Evolutionary conservation across 2,797 vertebrate genomes (phyloP), one percentile per base, ranked within the genome.

Genomic region (Pangasius djambal): DNA sequence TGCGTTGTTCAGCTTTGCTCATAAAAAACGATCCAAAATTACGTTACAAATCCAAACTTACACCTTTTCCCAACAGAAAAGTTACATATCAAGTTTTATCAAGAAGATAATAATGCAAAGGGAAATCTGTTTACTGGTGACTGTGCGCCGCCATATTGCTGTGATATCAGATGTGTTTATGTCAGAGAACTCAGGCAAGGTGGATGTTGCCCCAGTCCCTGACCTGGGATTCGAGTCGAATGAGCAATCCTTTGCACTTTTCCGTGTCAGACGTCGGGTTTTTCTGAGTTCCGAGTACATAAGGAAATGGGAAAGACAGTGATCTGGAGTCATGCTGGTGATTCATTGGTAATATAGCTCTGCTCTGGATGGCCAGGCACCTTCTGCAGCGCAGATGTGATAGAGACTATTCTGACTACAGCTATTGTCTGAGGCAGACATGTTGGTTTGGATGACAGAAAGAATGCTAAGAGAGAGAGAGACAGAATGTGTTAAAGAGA

Each of bases 301-400:
- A 55, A 31, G n/a, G 83, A 77, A 77, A 31, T 85, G 31, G 70
- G 82, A 59, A 79, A 75, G 61, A 85, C 74, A 88, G 61, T 69
- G 83, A 65, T 67, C 59, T 79, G 72, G 88, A 85, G 61, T 75
- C 88, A 25, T 79, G 40, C 34, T 88, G 74, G 48, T 69, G 57
- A 85, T 88, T 88, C 59, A 78, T 65, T 59, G 55, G 82, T 85
- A 78, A 88, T 74, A 77, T 50, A 85, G 72, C 72, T 88, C 31
- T 55, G 65, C 48, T 57, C 31, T 67, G n/a, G 61, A 83, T 37
- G 59, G 59, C 50, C 88, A 85, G 59, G 59, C 82, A 78, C 59
- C 82, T 88, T 75, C 88, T 85, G 87, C 72, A 85, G 67, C 34
- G 25, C 87, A 78, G 69, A 88, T 88, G 88, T 70, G 83, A 88